Evolutionary conservation across 2,797 vertebrate genomes (phyloP).

Genomic region (Anolis apletophallus): DNA sequence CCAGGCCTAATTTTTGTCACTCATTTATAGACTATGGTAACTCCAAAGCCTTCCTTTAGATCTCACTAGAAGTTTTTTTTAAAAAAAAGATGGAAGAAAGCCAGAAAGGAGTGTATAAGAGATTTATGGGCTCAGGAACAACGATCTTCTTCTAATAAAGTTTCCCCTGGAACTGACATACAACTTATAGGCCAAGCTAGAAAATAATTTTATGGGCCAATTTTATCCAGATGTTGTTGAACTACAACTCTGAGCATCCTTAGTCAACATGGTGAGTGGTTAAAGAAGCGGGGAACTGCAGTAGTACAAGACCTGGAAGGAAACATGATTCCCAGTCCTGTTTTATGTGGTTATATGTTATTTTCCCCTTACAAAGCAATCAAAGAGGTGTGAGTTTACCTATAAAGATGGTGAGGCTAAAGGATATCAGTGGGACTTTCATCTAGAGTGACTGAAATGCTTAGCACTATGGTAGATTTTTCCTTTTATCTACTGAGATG

Average conservation of each 20-base stretch:
- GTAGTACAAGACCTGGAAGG: no score
- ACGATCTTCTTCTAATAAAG: not conserved
- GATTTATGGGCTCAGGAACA: not conserved
- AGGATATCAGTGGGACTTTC: not conserved
- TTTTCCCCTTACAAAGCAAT: not conserved
- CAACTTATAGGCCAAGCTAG: not conserved
- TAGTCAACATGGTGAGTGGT: not conserved
- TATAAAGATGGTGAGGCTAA: not conserved
- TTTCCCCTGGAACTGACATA: not conserved
- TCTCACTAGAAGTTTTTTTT: not conserved
- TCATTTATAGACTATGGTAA: no score
- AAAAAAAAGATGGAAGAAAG: not conserved
- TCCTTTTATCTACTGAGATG: not conserved
- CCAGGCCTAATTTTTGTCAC: no score
- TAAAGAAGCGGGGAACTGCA: no score
- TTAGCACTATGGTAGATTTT: not conserved
- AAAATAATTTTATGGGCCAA: not conserved
- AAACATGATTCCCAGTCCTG: no score
- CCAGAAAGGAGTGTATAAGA: not conserved
- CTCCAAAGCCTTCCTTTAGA: no score
- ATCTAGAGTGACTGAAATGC: not conserved
- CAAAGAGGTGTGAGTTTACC: not conserved
- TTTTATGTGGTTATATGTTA: no score
- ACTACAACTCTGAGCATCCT: no score
- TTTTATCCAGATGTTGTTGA: not conserved